Conservation (phyloP, 2,888 invertebrate species). For the Scaptodrosophila latifasciaeformis region DNA sequence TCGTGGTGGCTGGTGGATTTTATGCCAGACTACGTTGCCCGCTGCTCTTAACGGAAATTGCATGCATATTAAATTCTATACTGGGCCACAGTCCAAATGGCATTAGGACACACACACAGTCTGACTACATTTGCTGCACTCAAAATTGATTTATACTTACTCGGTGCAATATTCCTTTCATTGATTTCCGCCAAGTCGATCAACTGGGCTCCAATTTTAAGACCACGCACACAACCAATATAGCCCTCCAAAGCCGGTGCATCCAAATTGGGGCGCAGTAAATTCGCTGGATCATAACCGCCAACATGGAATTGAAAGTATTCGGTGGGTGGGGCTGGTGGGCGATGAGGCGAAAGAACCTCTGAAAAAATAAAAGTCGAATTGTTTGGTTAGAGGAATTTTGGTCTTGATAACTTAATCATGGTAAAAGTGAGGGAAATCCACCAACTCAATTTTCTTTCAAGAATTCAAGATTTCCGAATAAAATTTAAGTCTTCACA, state of each 20-base stretch:
- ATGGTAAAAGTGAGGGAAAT: too few relatives aligned
- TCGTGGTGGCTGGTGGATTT: conserved; percentile 49
- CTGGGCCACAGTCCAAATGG: conserved; percentile 21
- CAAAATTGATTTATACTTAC: conserved; percentile 75
- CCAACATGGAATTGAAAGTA: conserved; percentile 93
- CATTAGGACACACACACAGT: conserved; percentile 17
- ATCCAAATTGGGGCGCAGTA: conserved; percentile 78
- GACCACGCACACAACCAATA: conserved; percentile 89
- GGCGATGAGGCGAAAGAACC: conserved; percentile 90
- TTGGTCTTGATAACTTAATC: too few relatives aligned
- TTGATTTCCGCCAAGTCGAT: conserved; percentile 86
- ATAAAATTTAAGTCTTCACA: too few relatives aligned
- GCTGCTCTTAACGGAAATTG: conserved; percentile 62
- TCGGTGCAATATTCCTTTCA: conserved; percentile 81
- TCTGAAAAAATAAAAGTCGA: conserved; percentile 77
- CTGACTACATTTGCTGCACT: too few relatives aligned
- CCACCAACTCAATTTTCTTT: too few relatives aligned
- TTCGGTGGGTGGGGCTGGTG: conserved; percentile 90
- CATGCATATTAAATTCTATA: conserved; percentile 60
- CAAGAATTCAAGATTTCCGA: too few relatives aligned
- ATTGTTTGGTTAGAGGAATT: conserved; percentile 22
- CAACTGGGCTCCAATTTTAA: conserved; percentile 87
- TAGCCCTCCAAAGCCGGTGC: conserved; percentile 81
- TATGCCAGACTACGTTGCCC: conserved; percentile 3
- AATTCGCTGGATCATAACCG: conserved; percentile 86